Evolutionary conservation across 1,140 invertebrate genomes (phyloP), one percentile per base, ranked within the genome.

Genomic region (Harlomillsia oculata): DNA sequence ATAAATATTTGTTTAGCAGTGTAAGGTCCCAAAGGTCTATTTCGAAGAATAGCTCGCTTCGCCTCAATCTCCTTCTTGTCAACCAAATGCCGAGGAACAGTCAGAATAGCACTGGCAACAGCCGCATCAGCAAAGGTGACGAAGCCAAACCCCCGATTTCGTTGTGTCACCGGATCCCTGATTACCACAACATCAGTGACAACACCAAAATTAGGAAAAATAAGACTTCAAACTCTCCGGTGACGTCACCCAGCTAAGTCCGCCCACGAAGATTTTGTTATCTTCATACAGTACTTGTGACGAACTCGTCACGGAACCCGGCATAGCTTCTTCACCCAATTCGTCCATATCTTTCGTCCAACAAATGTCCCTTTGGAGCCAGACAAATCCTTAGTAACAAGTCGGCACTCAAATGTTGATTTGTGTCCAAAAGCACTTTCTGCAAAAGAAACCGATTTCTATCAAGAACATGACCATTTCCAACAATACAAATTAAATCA

Each of bases 1-100:
- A 76, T 71, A 67, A 76, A 76, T 56, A 76, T 74, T 60, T 76
- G 75, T 67, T 75, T 76, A 26, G 73, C 75, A 61, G 48, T 43
- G 18, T 37, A 39, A 14, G 37, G 26, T 16, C 28, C 39, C 6
- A 40, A 30, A 4, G 50, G 28, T 52, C 26, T 52, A 25, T 52
- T 52, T 5, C 50, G 16, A 21, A 66, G 67, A 6, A 65, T 67
- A 5, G 67, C 67, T 49, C 63, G 67, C 46, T 68, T 68, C 30
- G 67, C 66, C 44, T 68, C 67, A 40, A 68, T 68, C 62, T 73
- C 72, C 65, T 73, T 73, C 25, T 71, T 71, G 62, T 73, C 72
- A 45, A 73, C 58, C 43, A 69, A 64, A 58, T 73, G 72, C 37
- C 70, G 69, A 44, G 69, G 67, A 37, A 68, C 69, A 40, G 60